Percentiles rank a stretch among this genome's conserved stretches.
These are phyloP conservation scores for Gyrodactylus salaris DNA, from an alignment of 1,140 invertebrate genomes.

Conservation along the genomic window DNA sequence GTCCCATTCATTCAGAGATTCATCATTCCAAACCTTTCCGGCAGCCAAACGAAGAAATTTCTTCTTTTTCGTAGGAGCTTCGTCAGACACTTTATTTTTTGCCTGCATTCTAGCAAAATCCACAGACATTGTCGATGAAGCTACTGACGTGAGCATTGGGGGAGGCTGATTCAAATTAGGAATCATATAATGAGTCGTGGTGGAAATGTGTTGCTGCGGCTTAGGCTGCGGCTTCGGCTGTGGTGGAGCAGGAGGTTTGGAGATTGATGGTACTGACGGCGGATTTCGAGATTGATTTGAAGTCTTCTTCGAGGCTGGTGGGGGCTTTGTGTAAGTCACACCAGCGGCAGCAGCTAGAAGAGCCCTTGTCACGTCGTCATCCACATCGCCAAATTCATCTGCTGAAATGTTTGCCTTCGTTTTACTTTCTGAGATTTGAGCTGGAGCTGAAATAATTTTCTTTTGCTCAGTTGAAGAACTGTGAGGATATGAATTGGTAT, in stretches of 20 bases:
- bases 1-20: constrained; percentile 55
- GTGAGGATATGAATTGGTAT: background rate
- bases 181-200: too few relatives aligned
- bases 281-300: background rate
- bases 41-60: constrained; percentile 29
- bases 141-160: background rate
- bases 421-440: background rate
- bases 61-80: background rate
- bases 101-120: background rate
- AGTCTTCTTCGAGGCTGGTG: background rate
- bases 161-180: background rate
- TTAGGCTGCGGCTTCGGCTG: background rate
- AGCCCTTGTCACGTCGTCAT: background rate
- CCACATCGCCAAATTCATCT: background rate
- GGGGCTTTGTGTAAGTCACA: background rate
- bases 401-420: too few relatives aligned
- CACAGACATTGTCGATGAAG: background rate
- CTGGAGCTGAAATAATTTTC: background rate
- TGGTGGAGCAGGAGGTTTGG: background rate
- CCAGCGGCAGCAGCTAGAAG: background rate
- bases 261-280: too few relatives aligned
- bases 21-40: constrained; percentile 67
- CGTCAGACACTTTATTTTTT: background rate
- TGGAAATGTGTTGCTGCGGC: background rate
- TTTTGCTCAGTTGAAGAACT: background rate